Percentiles rank a stretch among this genome's conserved stretches.
phyloP scores from a whole-genome alignment of 1,140 invertebrate genomes.

The Kradibia gibbosae region DNA sequence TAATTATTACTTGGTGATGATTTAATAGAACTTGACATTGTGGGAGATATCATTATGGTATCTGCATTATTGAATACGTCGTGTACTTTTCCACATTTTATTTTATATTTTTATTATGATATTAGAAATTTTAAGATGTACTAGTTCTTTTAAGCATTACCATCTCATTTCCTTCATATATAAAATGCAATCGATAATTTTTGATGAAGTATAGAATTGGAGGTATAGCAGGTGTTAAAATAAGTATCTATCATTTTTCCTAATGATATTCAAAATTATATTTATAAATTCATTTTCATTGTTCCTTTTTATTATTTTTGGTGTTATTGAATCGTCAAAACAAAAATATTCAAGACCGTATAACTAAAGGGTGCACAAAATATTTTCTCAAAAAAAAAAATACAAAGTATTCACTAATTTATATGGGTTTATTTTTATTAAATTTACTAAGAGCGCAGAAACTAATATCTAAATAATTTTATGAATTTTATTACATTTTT shows the following conservation, averaged over 20 bases:
- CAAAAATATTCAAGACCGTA: too few species aligned
- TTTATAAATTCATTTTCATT: too few species aligned
- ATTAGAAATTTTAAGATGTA: background rate
- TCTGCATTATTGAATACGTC: background rate
- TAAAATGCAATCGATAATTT: background rate
- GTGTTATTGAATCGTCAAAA: too few species aligned
- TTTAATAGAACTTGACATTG: constrained; percentile 10
- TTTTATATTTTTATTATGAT: background rate
- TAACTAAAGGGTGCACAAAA: too few species aligned
- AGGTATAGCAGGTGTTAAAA: too few species aligned
- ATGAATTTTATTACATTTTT: too few species aligned
- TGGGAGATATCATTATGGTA: background rate
- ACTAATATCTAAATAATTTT: background rate
- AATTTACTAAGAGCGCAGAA: background rate
- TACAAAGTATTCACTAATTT: background rate
- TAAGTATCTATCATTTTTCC: too few species aligned
- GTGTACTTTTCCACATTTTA: background rate
- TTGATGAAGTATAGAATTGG: too few species aligned
- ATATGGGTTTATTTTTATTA: background rate
- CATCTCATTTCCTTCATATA: background rate
- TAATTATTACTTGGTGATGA: constrained; percentile 12
- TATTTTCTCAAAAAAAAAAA: too few species aligned
- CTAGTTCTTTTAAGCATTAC: background rate
- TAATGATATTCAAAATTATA: too few species aligned
- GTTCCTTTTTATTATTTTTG: too few species aligned